Conservation (phyloP, 2,113 vertebrate species). For the Tachycineta bicolor region DNA sequence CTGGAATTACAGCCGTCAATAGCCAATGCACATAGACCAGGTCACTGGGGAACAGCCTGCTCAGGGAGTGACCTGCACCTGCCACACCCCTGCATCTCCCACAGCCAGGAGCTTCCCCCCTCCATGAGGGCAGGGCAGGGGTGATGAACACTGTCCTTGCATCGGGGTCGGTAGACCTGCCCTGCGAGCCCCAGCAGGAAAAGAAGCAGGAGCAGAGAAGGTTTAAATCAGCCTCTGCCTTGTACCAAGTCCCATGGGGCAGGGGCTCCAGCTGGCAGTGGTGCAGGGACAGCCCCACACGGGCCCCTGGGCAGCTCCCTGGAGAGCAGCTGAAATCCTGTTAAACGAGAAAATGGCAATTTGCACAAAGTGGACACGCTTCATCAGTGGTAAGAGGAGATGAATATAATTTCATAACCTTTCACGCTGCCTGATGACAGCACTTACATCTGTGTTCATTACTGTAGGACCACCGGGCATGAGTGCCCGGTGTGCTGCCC, state of each 20-base stretch:
- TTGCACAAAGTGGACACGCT: neutral
- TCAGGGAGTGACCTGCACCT: neutral
- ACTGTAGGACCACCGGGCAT: neutral
- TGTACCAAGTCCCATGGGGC: accelerated
- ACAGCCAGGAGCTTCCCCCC: neutral
- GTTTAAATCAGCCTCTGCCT: neutral
- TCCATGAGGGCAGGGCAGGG: accelerated
- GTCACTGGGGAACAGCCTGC: neutral
- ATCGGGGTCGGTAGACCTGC: accelerated
- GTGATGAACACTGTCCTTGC: neutral
- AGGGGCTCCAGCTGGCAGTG: neutral
- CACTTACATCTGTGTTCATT: neutral
- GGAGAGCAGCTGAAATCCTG: neutral
- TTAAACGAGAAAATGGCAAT: neutral
- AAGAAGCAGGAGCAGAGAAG: neutral
- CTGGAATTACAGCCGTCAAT: neutral
- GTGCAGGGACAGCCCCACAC: neutral
- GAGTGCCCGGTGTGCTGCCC: accelerated
- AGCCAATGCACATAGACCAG: neutral
- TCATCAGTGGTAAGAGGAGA: neutral
- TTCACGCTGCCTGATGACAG: neutral
- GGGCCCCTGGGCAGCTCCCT: neutral
- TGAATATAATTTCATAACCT: neutral
- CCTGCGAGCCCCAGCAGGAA: neutral
- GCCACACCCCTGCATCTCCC: neutral